Percentiles rank a stretch among this genome's conserved stretches.
phyloP scores from a whole-genome alignment of 1,140 invertebrate species.

The Sitophilus oryzae region DNA sequence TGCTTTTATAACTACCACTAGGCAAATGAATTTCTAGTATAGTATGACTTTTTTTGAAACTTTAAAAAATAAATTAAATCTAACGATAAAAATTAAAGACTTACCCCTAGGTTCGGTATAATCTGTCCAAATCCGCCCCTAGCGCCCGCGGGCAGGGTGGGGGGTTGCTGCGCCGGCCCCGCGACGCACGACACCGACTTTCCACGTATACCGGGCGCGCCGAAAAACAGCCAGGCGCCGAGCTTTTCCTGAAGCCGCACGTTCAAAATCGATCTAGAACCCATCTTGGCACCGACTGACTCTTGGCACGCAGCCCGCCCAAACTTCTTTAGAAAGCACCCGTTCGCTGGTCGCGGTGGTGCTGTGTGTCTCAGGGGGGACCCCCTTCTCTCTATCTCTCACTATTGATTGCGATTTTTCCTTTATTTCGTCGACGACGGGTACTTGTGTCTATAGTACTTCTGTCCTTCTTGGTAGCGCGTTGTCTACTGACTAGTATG shows the following conservation, averaged over 20 bases:
- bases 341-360: slow-evolving; percentile 3
- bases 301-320: slow-evolving; percentile 43
- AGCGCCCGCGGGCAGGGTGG: too few species aligned
- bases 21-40: too few species aligned
- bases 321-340: slow-evolving; percentile 21
- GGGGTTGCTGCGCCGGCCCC: neutral
- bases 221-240: slow-evolving; percentile 12
- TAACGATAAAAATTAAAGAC: too few species aligned
- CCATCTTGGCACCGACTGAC: slow-evolving; percentile 69
- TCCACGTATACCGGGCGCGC: slow-evolving; percentile 12
- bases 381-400: slow-evolving; percentile 21
- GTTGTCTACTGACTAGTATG: too few species aligned
- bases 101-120: too few species aligned
- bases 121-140: too few species aligned
- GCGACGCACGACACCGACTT: neutral
- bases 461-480: too few species aligned
- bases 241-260: slow-evolving; percentile 68
- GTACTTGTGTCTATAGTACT: too few species aligned
- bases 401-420: slow-evolving; percentile 2
- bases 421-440: neutral
- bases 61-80: too few species aligned
- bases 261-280: slow-evolving; percentile 64
- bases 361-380: too few species aligned
- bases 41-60: too few species aligned
- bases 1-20: too few species aligned